Conservation (phyloP, 2,888 invertebrate genomes). For the Cantharis flavilabris region DNA sequence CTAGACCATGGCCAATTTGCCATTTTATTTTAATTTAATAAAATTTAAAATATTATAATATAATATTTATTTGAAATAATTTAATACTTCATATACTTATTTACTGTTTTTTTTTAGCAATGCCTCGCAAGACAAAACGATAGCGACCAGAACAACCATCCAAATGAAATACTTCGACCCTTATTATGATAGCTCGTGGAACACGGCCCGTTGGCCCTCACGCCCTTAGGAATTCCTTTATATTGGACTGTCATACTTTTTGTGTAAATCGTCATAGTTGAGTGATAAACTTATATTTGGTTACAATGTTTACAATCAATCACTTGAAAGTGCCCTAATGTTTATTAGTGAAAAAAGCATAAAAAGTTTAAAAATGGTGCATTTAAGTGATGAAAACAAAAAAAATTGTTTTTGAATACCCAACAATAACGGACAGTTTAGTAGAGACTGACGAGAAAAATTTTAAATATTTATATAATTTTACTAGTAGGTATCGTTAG, state of each 20-base stretch:
- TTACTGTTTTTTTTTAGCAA: slow-evolving; percentile 65
- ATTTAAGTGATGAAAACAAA: slow-evolving; percentile 16
- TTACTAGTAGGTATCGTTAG: slow-evolving; percentile 15
- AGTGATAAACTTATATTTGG: slow-evolving; percentile 27
- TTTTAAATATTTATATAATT: slow-evolving; percentile 18
- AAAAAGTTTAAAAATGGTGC: slow-evolving; percentile 13
- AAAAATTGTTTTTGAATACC: slow-evolving; percentile 12
- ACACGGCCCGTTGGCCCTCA: slow-evolving; percentile 69
- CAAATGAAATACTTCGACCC: slow-evolving; percentile 75
- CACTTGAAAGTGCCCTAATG: slow-evolving; percentile 38
- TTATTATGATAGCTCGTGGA: slow-evolving; percentile 76
- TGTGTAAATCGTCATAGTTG: slow-evolving; percentile 48
- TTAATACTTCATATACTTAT: no score
- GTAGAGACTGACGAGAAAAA: slow-evolving; percentile 10
- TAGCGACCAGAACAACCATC: slow-evolving; percentile 81
- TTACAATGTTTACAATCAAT: slow-evolving; percentile 32
- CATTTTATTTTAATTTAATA: no score
- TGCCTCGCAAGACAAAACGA: slow-evolving; percentile 77
- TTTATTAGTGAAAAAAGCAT: slow-evolving; percentile 23
- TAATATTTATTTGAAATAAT: no score
- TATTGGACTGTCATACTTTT: slow-evolving; percentile 56
- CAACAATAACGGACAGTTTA: slow-evolving; percentile 13
- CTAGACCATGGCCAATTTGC: no score
- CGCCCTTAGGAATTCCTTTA: slow-evolving; percentile 63
- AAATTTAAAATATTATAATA: no score